Evolutionary conservation across 2,797 vertebrate species (phyloP).

Genomic region (Meda fulgida): DNA sequence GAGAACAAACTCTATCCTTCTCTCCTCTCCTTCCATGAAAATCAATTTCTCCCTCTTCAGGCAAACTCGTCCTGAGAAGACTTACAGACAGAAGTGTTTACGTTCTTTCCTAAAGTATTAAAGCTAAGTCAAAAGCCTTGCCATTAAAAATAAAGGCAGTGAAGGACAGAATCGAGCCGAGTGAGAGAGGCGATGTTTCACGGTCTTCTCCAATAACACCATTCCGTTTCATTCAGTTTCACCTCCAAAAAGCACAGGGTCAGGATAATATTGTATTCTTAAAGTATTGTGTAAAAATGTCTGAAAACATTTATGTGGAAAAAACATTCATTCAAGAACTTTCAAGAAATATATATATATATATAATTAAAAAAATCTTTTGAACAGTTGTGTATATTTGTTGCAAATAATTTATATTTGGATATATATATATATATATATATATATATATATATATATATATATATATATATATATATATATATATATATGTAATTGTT

Average conservation of each 20-base stretch:
- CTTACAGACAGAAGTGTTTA: constrained; percentile 29
- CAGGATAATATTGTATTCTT: constrained; percentile 14
- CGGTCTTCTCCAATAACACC: constrained; percentile 1
- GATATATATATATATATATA: no score
- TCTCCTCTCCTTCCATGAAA: constrained; percentile 38
- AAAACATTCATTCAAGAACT: no score
- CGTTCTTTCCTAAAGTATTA: constrained; percentile 20
- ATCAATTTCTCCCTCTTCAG: constrained; percentile 50
- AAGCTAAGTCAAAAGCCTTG: constrained; percentile 37
- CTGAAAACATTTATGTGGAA: constrained; percentile 21
- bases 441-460: no score
- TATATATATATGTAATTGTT: no score
- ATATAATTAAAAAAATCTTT: neutral
- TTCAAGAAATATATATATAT: no score
- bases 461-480: no score
- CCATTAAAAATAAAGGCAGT: constrained; percentile 26
- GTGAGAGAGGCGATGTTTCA: constrained; percentile 30
- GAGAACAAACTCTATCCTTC: constrained; percentile 39
- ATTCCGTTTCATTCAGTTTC: constrained; percentile 18
- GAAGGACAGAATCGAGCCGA: constrained; percentile 24
- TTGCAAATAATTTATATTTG: no score
- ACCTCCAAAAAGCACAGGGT: constrained; percentile 34
- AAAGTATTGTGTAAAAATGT: neutral
- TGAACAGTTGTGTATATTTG: no score
- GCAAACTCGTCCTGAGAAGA: constrained; percentile 28